These are phyloP conservation scores for Ectropis grisescens DNA, from an alignment of 1,140 invertebrate genomes.

Conservation along the genomic window DNA sequence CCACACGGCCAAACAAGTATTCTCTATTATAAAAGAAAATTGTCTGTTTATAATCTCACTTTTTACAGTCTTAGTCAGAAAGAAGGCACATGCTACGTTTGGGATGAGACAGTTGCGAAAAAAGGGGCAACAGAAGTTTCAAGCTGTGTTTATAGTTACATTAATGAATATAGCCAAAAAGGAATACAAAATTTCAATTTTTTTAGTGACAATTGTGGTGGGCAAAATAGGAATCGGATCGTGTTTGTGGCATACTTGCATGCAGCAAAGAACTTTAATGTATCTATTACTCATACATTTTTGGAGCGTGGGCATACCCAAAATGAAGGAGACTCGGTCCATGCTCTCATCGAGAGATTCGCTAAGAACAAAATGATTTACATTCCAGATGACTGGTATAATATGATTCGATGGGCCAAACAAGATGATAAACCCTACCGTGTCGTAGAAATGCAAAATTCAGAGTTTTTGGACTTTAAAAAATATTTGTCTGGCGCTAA, in stretches of 20 bases:
- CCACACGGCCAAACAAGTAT: no score
- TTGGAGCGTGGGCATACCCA: slow-evolving; percentile 7
- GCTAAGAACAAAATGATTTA: slow-evolving; percentile 5
- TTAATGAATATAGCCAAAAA: slow-evolving; percentile 1
- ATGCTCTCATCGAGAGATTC: slow-evolving; percentile 2
- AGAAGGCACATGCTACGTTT: slow-evolving; percentile 13
- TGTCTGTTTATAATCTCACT: no score
- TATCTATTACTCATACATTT: slow-evolving; percentile 2
- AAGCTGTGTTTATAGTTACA: slow-evolving; percentile 7
- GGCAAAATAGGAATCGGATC: neutral
- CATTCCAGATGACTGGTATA: slow-evolving; percentile 2
- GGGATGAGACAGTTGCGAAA: slow-evolving; percentile 9
- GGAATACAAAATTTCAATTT: slow-evolving; percentile 3
- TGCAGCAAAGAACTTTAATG: neutral
- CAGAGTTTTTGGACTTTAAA: slow-evolving; percentile 5
- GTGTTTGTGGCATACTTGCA: neutral
- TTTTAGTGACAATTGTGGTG: slow-evolving; percentile 1
- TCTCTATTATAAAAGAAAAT: no score
- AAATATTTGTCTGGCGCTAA: slow-evolving; percentile 3
- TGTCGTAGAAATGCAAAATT: slow-evolving; percentile 4
- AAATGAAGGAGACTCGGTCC: no score
- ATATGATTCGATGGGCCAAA: slow-evolving; percentile 3
- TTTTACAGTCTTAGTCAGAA: no score
- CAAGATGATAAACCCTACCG: slow-evolving; percentile 1
- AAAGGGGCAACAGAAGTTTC: slow-evolving; percentile 8